These are phyloP conservation scores for Rhopalosiphum padi DNA, from an alignment of 1,140 invertebrate species.

Conservation along the genomic window DNA sequence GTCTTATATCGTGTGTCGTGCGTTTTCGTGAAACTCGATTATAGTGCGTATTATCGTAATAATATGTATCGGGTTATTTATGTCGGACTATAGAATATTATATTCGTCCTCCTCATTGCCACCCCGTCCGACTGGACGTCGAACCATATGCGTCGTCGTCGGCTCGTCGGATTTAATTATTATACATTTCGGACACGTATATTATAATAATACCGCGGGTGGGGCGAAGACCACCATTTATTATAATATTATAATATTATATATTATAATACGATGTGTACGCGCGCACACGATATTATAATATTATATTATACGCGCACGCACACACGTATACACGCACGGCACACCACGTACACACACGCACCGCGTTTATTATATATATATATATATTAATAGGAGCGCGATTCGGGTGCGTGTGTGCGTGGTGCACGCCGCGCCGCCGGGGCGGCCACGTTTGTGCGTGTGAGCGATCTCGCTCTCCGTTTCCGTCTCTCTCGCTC, in stretches of 20 bases:
- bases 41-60: too few relatives aligned
- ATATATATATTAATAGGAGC: not conserved
- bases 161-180: not conserved
- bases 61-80: not conserved
- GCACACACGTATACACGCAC: too few relatives aligned
- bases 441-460: conserved; percentile 12
- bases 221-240: not conserved
- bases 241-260: not conserved
- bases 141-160: not conserved
- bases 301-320: not conserved
- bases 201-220: not conserved
- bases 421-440: not conserved
- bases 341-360: not conserved
- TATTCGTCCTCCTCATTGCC: not conserved
- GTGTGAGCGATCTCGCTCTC: not conserved
- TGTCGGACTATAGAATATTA: not conserved
- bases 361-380: too few relatives aligned
- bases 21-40: too few relatives aligned
- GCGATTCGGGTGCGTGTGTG: conserved; percentile 15
- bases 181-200: not conserved
- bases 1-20: too few relatives aligned
- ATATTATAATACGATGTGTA: not conserved
- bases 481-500: not conserved
- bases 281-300: not conserved
- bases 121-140: not conserved